A percentile compares a stretch with the other conserved stretches of the same genome.
Conservation (phyloP, 2,113 vertebrate species). For the Myiozetetes cayanensis region DNA sequence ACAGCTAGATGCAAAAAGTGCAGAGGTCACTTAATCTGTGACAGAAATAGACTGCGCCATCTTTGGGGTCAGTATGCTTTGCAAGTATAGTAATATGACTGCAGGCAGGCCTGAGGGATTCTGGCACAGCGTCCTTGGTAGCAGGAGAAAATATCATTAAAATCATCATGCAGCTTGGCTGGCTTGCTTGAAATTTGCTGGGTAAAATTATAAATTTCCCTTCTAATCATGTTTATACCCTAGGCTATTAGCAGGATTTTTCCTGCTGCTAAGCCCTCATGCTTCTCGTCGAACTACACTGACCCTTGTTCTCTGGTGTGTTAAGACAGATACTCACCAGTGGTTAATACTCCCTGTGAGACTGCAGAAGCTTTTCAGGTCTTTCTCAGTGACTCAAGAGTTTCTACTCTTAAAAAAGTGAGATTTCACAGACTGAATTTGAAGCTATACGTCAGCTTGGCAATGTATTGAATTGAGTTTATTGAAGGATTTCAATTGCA, state of each 20-base stretch:
- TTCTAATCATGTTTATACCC: slow-evolving; percentile 27
- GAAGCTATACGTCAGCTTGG: neutral
- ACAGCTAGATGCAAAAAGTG: slow-evolving; percentile 1
- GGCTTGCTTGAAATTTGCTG: slow-evolving; percentile 13
- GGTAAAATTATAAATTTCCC: slow-evolving; percentile 33
- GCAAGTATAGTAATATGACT: neutral
- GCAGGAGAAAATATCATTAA: slow-evolving; percentile 8
- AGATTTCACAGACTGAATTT: neutral
- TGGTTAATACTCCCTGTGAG: slow-evolving; percentile 28
- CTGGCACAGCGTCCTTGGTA: neutral
- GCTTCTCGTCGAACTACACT: neutral
- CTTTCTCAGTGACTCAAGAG: neutral
- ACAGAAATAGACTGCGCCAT: slow-evolving; percentile 21
- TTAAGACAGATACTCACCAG: slow-evolving; percentile 33
- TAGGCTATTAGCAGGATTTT: slow-evolving; percentile 29
- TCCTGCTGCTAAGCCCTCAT: slow-evolving; percentile 19
- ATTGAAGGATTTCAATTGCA: neutral
- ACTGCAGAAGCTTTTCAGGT: neutral
- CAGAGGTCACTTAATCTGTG: slow-evolving; percentile 48
- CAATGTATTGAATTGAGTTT: slow-evolving; percentile 4
- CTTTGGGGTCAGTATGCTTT: slow-evolving; percentile 7
- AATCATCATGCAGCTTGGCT: neutral
- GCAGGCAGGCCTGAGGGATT: neutral
- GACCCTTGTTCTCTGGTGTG: slow-evolving; percentile 4
- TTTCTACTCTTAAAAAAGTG: slow-evolving; percentile 6